Conservation (phyloP, 2,113 vertebrate genomes). For the Chlamydotis undulata region DNA sequence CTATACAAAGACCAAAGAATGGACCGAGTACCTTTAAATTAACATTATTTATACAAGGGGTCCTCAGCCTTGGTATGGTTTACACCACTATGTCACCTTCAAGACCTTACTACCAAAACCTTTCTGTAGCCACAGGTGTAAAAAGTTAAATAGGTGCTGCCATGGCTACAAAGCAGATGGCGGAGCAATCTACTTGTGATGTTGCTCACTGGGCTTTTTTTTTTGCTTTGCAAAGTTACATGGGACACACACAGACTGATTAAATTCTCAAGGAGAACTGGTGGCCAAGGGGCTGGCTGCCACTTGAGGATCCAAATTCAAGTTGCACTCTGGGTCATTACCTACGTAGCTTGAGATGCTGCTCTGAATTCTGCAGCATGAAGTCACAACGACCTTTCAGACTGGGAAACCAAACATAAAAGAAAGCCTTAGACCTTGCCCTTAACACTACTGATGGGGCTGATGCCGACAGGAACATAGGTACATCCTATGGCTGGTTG, state of each 20-base stretch:
- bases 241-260: not conserved
- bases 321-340: not conserved
- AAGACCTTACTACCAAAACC: not conserved
- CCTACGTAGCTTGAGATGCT: not conserved
- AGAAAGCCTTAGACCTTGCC: not conserved
- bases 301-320: not conserved
- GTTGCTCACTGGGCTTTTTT: not conserved
- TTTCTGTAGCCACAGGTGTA: not conserved
- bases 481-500: not conserved
- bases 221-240: not conserved
- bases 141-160: not conserved
- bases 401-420: not conserved
- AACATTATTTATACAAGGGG: not conserved
- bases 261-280: not conserved
- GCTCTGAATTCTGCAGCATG: not conserved
- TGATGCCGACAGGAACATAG: not conserved
- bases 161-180: not conserved
- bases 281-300: not conserved
- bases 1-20: not conserved
- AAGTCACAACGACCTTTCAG: not conserved
- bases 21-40: not conserved
- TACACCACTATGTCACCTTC: not conserved
- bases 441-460: not conserved
- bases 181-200: not conserved
- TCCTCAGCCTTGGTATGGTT: not conserved